Base-by-base conservation (phyloP, 2,888 invertebrate genomes). In the Aricia artaxerxes region DNA sequence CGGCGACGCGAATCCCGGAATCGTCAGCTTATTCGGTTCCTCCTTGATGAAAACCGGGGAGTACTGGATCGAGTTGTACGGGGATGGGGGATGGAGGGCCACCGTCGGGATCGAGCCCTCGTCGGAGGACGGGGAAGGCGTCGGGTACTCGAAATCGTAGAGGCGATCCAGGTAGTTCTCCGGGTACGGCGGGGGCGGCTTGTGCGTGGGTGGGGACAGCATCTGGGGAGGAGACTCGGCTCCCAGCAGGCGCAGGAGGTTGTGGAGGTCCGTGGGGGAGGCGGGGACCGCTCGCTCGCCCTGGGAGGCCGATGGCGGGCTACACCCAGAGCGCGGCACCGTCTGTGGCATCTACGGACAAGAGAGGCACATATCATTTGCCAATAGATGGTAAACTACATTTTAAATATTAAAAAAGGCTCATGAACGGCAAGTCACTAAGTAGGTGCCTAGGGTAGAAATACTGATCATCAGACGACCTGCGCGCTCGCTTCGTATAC, bases 311-410 rank as follows among this genome's bases (percentile, higher is more conserved):
- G 96, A 97, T 83, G 97, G 96, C 85, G 97, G 96, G 91, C 96
- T 97, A 89, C 96, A 96, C 90, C 97, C 97, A 86, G 96, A 96
- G 85, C 96, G 95, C 80, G 97, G 97, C 86, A 97, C 97, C 87
- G 96, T 97, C 95, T 97, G 97, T 92, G 97, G 97, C 97, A 97
- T 97, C 97, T 97, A 96, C 78, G 80, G 82, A 91, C 90, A 92
- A 93, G 78, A 78, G 80, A 84, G 85, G 16, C 16, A 53, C 4
- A 57, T 57, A 4, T 57, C 16, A 57, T 16, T 16, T 57, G 57
- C 57, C 11, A 57, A 16, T 57, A 57, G 16, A 57, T 16, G 16
- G 49, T 49, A 49, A 9, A 49, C 9, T 6, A 49, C 11, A 2
- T 1, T 44, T 9, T 9, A 49, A 49, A 9, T 11, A 49, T 53